Percentiles rank a stretch among this genome's conserved stretches.
These are phyloP conservation scores for Patagioenas fasciata DNA, from an alignment of 2,113 vertebrate species.

Conservation along the genomic window DNA sequence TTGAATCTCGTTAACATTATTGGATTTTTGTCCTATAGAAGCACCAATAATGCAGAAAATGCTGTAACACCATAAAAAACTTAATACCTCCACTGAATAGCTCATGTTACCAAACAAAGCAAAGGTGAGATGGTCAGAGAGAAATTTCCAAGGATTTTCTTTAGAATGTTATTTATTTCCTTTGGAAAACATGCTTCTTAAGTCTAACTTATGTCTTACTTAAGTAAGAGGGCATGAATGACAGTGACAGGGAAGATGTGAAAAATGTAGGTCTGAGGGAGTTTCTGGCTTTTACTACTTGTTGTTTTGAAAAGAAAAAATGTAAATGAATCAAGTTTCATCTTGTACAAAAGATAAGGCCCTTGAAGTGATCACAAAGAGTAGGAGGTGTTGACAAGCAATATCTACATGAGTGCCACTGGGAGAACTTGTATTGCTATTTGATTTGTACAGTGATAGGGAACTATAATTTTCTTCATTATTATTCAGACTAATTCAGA, in stretches of 20 bases:
- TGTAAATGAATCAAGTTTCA: conserved; percentile 1
- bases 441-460: neutral
- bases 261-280: neutral
- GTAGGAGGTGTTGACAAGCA: conserved; percentile 13
- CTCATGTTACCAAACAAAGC: neutral
- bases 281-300: neutral
- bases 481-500: conserved; percentile 30
- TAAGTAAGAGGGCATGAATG: neutral
- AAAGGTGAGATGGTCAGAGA: neutral
- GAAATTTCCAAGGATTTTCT: neutral
- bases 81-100: neutral
- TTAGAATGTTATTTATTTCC: neutral
- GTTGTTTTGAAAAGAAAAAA: conserved; percentile 2
- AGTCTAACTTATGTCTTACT: neutral
- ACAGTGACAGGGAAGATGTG: neutral
- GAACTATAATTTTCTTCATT: conserved; percentile 11
- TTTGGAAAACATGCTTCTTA: neutral
- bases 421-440: conserved; percentile 34
- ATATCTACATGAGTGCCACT: neutral
- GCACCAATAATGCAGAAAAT: neutral
- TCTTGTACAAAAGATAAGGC: conserved; percentile 42
- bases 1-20: neutral
- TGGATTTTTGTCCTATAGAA: neutral
- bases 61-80: neutral
- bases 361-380: neutral